Evolutionary conservation across 2,888 invertebrate genomes (phyloP).

Genomic region (Eustalomyia histrio): DNA sequence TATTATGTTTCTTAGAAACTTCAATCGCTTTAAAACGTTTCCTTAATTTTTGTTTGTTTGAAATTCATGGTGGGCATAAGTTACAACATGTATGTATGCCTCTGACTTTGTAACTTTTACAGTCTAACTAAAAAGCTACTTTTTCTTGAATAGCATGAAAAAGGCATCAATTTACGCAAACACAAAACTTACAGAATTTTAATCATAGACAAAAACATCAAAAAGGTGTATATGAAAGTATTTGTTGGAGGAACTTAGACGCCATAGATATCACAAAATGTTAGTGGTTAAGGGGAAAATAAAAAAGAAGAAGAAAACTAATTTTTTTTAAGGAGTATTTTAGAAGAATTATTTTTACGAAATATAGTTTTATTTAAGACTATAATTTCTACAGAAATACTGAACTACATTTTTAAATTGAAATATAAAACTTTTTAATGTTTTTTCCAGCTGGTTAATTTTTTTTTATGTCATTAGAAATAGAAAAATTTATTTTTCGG

Average conservation of each 20-base stretch:
- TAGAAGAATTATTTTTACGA: no score
- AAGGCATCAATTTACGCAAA: slow-evolving; percentile 55
- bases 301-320: no score
- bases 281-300: slow-evolving; percentile 1
- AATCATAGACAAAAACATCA: slow-evolving; percentile 58
- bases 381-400: no score
- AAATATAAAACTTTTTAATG: no score
- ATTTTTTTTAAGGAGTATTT: no score
- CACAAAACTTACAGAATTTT: slow-evolving; percentile 44
- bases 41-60: not conserved
- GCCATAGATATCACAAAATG: not conserved
- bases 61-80: slow-evolving; percentile 8
- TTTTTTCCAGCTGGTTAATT: no score
- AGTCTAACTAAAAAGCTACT: slow-evolving; percentile 7
- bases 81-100: not conserved
- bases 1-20: not conserved
- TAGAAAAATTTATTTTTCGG: no score
- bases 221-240: slow-evolving; percentile 55
- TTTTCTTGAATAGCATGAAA: slow-evolving; percentile 16
- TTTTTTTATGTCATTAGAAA: no score
- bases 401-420: no score
- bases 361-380: no score
- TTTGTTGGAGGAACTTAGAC: not conserved
- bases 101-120: not conserved
- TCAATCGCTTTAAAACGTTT: slow-evolving; percentile 4